Percentiles rank a stretch among this genome's conserved stretches.
Evolutionary conservation across 2,888 invertebrate species (phyloP).

Genomic region (Drosophila anomelani): DNA sequence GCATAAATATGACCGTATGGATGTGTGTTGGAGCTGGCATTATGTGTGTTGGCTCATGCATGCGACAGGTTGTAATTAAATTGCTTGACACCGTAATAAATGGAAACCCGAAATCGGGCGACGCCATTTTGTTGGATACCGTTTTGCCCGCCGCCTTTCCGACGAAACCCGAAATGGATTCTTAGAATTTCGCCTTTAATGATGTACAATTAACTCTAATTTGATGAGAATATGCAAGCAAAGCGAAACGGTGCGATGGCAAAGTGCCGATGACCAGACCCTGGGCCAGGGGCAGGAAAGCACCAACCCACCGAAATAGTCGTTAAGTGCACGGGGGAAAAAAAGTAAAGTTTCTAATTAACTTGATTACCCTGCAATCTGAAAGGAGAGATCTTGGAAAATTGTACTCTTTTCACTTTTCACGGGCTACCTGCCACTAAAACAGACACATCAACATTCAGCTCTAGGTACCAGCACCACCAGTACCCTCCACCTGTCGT

Average conservation of each 20-base stretch:
- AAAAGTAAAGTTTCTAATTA: conserved; percentile 67
- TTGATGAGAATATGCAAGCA: conserved; percentile 75
- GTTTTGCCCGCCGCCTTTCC: conserved; percentile 43
- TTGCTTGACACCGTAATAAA: conserved; percentile 64
- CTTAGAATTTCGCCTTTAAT: conserved; percentile 73
- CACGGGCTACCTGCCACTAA: conserved; percentile 32
- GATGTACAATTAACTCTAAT: conserved; percentile 76
- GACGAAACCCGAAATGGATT: conserved; percentile 68
- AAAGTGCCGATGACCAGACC: conserved; percentile 47
- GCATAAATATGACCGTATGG: background rate
- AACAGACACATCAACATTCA: conserved; percentile 12
- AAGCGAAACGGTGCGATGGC: conserved; percentile 49
- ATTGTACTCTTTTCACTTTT: conserved; percentile 55
- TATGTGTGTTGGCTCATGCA: conserved; percentile 17
- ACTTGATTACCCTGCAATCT: conserved; percentile 66
- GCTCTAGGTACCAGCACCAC: background rate
- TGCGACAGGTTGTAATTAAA: conserved; percentile 63
- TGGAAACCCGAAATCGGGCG: conserved; percentile 42
- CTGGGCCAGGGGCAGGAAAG: background rate
- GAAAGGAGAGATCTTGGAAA: conserved; percentile 61
- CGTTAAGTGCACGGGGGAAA: conserved; percentile 34
- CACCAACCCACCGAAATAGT: conserved; percentile 17
- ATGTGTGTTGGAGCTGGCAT: conserved; percentile 9
- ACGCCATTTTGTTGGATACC: conserved; percentile 70
- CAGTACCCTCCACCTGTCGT: conserved; percentile 6